Evolutionary conservation across 1,140 invertebrate species (phyloP), one percentile per base, ranked within the genome.

Genomic region (Lethrus apterus): DNA sequence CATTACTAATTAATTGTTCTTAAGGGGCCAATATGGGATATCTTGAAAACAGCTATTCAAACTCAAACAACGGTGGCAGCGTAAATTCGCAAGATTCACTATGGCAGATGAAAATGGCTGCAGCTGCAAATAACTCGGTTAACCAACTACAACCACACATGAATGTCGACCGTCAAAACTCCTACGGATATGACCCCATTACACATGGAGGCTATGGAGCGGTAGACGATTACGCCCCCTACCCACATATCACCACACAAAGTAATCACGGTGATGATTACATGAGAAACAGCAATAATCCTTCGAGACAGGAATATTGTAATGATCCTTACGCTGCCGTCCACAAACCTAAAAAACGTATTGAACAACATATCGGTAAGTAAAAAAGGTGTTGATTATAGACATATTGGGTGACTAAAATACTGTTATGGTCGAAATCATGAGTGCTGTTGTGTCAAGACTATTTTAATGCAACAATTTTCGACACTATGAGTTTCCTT

Each of bases 51-150:
- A 90, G 86, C 65, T 92, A 91, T 69, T 88, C 86, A 30, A 92
- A 91, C 65, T 90, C 87, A 40, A 89, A 91, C 69, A 90, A 93
- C 68, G 89, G 88, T 15, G 89, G 90, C 38, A 91, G 88, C 44
- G 89, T 93, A 24, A 91, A 93, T 70, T 92, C 89, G 1, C 90
- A 93, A 65, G 90, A 93, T 65, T 93, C 89, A n/a, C 71, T 93
- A 52, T 93, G 89, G 89, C 89, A 93, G 70, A 85, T 91, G 76
- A 91, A 92, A 70, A 84, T 85, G 73, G 83, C 81, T 0, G 83
- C 81, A 3, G 80, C 80, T 1, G 75, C 76, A 40, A 79, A 74
- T 62, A 75, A 78, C 48, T 75, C 75, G 10, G 65, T 58, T 19
- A 74, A 72, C 21, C 68, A 77, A 38, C 68, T 77, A 45, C 65